Evolutionary conservation across 2,113 vertebrate genomes (phyloP).

Genomic region (Sphyrna mokarran): DNA sequence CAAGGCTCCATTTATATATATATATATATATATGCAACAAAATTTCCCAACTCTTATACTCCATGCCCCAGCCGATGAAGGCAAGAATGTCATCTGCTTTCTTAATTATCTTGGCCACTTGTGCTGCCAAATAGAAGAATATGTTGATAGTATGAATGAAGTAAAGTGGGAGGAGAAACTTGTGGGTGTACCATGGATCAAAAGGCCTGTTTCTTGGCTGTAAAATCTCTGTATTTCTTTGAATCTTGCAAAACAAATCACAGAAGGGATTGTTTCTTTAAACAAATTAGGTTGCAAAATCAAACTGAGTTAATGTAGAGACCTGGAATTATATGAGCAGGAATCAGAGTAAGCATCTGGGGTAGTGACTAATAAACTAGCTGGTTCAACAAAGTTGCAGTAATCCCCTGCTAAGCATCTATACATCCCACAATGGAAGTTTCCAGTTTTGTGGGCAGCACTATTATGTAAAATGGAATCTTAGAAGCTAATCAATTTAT

Average conservation of each 20-base stretch:
- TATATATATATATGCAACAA: too few species aligned
- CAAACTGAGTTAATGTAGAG: background rate
- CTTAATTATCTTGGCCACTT: too few species aligned
- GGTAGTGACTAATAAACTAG: background rate
- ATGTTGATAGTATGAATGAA: background rate
- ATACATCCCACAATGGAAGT: background rate
- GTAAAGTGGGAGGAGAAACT: background rate
- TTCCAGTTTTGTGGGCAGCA: background rate
- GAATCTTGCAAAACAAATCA: background rate
- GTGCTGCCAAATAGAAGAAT: background rate
- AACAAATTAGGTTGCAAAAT: background rate
- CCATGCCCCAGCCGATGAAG: too few species aligned
- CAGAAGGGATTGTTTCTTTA: background rate
- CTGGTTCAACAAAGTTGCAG: background rate
- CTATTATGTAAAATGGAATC: background rate
- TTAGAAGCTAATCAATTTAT: background rate
- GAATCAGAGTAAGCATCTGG: background rate
- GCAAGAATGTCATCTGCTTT: too few species aligned
- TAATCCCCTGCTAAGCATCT: background rate
- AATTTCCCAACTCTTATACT: too few species aligned
- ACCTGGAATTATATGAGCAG: background rate
- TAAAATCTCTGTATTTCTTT: background rate
- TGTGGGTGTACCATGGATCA: background rate
- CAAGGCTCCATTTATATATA: too few species aligned
- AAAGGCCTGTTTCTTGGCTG: background rate